phyloP scores from a whole-genome alignment of 2,113 vertebrate genomes.

The Dicerorhinus sumatrensis region DNA sequence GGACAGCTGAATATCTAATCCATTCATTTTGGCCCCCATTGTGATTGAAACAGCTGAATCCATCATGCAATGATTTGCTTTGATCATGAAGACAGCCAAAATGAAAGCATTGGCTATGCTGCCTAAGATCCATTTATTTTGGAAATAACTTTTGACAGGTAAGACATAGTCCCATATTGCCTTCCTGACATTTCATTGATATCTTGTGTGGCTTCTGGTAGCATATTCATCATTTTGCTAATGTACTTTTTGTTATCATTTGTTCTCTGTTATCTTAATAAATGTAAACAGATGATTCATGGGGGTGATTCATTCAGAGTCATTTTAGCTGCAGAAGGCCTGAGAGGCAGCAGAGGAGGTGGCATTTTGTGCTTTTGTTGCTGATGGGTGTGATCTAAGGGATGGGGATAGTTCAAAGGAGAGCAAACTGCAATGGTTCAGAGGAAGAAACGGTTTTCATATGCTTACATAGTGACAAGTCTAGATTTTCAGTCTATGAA shows the following conservation, averaged over 20 bases:
- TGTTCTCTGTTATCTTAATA: slow-evolving; percentile 75
- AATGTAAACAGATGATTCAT: slow-evolving; percentile 76
- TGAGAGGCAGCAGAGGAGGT: neutral
- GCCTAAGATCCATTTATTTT: slow-evolving; percentile 74
- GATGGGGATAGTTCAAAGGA: neutral
- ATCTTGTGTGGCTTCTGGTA: slow-evolving; percentile 63
- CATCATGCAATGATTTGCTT: slow-evolving; percentile 73
- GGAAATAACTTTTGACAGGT: slow-evolving; percentile 79
- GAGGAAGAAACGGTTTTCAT: neutral
- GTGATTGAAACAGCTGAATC: slow-evolving; percentile 79
- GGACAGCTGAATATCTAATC: slow-evolving; percentile 75
- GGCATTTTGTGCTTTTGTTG: neutral
- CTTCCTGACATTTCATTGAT: slow-evolving; percentile 55
- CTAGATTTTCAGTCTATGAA: neutral
- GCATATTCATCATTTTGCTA: slow-evolving; percentile 65
- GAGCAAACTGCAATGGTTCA: neutral
- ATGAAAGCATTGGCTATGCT: slow-evolving; percentile 74
- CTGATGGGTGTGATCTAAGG: neutral
- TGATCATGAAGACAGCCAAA: slow-evolving; percentile 76
- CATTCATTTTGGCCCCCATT: slow-evolving; percentile 70
- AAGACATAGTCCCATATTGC: slow-evolving; percentile 57
- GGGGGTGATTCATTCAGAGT: slow-evolving; percentile 42
- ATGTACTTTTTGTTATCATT: slow-evolving; percentile 69
- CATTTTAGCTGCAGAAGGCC: slow-evolving; percentile 48
- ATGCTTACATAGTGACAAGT: neutral